These are phyloP conservation scores for Schlechtendalia chinensis DNA, from an alignment of 1,140 invertebrate species.

Conservation along the genomic window DNA sequence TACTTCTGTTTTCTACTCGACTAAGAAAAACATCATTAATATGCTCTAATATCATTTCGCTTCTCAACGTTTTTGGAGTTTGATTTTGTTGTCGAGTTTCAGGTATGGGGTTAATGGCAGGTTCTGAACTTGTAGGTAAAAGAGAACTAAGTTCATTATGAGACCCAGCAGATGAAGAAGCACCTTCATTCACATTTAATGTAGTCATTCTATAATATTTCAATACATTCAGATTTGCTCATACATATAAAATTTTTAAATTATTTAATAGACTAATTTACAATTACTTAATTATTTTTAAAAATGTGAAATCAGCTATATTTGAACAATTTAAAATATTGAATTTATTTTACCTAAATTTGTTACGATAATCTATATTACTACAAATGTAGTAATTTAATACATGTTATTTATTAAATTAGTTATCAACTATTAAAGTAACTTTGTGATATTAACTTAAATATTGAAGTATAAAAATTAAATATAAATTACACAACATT, in stretches of 20 bases:
- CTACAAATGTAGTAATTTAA: too few relatives aligned
- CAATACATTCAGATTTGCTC: too few relatives aligned
- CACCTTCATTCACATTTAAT: slow-evolving; percentile 44
- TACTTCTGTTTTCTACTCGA: slow-evolving; percentile 22
- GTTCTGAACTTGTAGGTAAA: slow-evolving; percentile 60
- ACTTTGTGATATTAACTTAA: too few relatives aligned
- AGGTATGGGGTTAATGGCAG: slow-evolving; percentile 13
- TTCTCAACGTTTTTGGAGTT: not conserved
- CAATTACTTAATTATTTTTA: not conserved
- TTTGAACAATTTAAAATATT: not conserved
- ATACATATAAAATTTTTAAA: too few relatives aligned
- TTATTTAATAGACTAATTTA: not conserved
- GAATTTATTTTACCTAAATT: not conserved
- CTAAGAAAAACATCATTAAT: not conserved
- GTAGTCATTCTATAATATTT: slow-evolving; percentile 29
- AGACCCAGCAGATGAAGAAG: slow-evolving; percentile 60
- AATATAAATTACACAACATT: too few relatives aligned
- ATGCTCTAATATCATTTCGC: slow-evolving; percentile 21
- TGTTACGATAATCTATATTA: too few relatives aligned
- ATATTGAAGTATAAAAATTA: too few relatives aligned
- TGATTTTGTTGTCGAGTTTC: slow-evolving; percentile 35
- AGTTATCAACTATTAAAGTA: too few relatives aligned
- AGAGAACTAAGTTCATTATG: slow-evolving; percentile 65
- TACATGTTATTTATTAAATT: too few relatives aligned
- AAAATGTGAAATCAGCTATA: not conserved